Percentiles rank a stretch among this genome's conserved stretches.
These are phyloP conservation scores for Caenorhabditis inopinata DNA, from an alignment of 1,140 invertebrate genomes.

Conservation along the genomic window DNA sequence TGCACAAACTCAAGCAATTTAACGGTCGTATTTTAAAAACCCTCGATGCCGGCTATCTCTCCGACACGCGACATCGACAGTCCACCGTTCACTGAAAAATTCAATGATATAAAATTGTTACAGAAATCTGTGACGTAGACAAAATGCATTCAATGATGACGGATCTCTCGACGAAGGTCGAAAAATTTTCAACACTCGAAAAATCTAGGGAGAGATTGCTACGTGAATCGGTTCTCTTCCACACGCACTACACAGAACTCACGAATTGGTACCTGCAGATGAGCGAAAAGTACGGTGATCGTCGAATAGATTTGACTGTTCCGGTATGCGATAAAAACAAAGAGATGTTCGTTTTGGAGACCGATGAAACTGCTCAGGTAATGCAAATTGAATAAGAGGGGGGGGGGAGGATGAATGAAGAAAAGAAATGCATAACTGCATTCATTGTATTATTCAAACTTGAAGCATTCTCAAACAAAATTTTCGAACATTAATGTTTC, in stretches of 20 bases:
- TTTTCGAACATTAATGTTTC: too few species aligned
- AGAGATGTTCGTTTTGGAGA: constrained; percentile 55
- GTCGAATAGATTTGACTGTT: neutral
- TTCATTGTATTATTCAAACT: too few species aligned
- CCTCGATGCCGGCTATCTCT: too few species aligned
- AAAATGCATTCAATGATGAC: constrained; percentile 72
- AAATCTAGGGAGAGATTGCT: constrained; percentile 79
- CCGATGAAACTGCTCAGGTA: constrained; percentile 54
- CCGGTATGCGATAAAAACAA: constrained; percentile 56
- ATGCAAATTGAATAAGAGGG: too few species aligned
- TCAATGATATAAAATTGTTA: too few species aligned
- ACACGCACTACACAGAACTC: constrained; percentile 92
- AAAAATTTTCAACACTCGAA: constrained; percentile 66
- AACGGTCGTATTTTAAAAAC: too few species aligned
- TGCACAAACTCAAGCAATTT: too few species aligned
- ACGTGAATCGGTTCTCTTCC: constrained; percentile 89
- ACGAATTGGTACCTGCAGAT: constrained; percentile 41
- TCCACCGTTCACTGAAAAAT: too few species aligned
- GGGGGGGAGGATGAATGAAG: too few species aligned
- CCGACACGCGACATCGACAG: too few species aligned
- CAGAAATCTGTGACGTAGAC: constrained; percentile 37
- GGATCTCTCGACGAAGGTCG: constrained; percentile 83
- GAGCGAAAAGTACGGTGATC: constrained; percentile 14
- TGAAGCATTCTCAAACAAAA: too few species aligned
- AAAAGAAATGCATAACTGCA: too few species aligned